A percentile compares a stretch with the other conserved stretches of the same genome.
These are phyloP conservation scores for Augochlorella aurata DNA, from an alignment of 2,888 invertebrate genomes.

Conservation along the genomic window DNA sequence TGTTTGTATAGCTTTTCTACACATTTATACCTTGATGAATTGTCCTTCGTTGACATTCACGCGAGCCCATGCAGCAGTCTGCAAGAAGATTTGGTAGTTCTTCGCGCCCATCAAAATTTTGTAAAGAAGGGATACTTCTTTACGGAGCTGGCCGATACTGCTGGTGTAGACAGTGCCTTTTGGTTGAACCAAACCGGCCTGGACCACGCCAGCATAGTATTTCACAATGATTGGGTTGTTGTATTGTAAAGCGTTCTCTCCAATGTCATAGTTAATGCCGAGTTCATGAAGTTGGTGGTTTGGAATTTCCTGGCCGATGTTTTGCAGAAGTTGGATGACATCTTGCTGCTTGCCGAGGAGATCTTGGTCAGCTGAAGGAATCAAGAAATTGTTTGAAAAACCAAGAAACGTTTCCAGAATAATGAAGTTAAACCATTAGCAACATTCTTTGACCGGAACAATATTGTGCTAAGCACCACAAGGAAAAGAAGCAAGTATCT, in stretches of 20 bases:
- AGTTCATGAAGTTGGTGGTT: constrained; percentile 83
- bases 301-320: constrained; percentile 86
- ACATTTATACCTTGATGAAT: constrained; percentile 82
- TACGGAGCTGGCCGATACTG: constrained; percentile 85
- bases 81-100: constrained; percentile 87
- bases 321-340: constrained; percentile 81
- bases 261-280: constrained; percentile 84
- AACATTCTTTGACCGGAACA: not conserved
- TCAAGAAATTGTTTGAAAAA: not conserved
- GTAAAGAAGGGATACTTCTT: constrained; percentile 86
- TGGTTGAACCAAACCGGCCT: constrained; percentile 84
- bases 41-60: constrained; percentile 87
- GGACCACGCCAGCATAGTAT: constrained; percentile 84
- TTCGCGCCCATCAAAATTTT: constrained; percentile 88
- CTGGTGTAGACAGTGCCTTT: constrained; percentile 85
- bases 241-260: constrained; percentile 85
- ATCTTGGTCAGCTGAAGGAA: constrained; percentile 83
- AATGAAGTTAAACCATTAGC: not conserved
- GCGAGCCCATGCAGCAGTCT: constrained; percentile 87
- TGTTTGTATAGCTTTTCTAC: too few relatives aligned
- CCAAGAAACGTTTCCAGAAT: too few relatives aligned
- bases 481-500: not conserved
- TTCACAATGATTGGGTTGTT: constrained; percentile 82
- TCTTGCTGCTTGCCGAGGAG: constrained; percentile 84
- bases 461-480: not conserved